phyloP scores from a whole-genome alignment of 2,797 vertebrate species.

The Brachyrhaphis roseni region DNA sequence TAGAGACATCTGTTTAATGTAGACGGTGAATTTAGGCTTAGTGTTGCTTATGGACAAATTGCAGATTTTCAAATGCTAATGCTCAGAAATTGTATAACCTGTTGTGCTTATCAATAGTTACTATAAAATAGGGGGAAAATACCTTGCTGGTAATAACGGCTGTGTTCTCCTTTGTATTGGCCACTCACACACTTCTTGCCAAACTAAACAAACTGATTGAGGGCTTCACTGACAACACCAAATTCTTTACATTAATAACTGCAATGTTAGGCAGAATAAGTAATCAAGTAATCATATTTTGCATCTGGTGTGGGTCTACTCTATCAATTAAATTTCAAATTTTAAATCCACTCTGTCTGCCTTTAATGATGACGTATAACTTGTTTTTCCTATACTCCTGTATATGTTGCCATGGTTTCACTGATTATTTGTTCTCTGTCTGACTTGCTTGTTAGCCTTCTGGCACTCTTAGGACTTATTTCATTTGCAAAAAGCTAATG shows the following conservation, averaged over 20 bases:
- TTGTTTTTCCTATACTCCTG: background rate
- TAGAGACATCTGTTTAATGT: background rate
- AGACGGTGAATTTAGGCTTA: background rate
- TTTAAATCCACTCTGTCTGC: background rate
- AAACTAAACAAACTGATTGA: background rate
- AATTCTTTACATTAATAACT: background rate
- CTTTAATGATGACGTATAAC: background rate
- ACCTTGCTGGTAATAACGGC: background rate
- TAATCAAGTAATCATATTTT: background rate
- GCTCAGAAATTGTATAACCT: background rate
- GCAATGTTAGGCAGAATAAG: background rate
- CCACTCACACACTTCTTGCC: background rate
- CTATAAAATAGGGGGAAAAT: background rate
- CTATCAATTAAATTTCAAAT: background rate
- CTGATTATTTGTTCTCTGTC: background rate
- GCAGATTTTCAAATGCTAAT: background rate
- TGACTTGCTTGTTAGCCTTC: background rate
- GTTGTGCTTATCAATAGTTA: background rate
- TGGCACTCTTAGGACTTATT: background rate
- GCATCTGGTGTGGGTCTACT: background rate
- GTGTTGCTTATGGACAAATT: background rate
- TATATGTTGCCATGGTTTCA: background rate
- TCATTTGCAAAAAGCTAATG: background rate
- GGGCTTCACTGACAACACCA: background rate
- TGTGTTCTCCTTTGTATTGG: background rate